Evolutionary conservation across 1,140 invertebrate species (phyloP).

Genomic region (Aethina tumida): DNA sequence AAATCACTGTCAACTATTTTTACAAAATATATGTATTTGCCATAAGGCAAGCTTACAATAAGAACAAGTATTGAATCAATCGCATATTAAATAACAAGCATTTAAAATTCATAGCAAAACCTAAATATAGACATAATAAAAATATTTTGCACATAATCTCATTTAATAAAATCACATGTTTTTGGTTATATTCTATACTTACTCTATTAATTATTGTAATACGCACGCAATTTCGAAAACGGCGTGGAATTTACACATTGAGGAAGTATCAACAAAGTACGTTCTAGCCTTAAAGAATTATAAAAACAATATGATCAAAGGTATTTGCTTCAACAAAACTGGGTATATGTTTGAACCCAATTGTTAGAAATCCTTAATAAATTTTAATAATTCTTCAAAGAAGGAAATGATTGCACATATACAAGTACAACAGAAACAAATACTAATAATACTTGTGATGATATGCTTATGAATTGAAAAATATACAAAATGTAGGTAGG

Average conservation of each 20-base stretch:
- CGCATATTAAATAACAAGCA: conserved; percentile 13
- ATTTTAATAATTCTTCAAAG: too few relatives aligned
- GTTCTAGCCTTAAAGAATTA: too few relatives aligned
- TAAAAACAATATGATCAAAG: neutral
- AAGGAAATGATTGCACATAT: neutral
- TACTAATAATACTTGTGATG: conserved; percentile 3
- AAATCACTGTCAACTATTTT: too few relatives aligned
- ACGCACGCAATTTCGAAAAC: conserved; percentile 1
- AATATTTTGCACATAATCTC: conserved; percentile 13
- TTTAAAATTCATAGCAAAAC: conserved; percentile 13
- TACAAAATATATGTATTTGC: too few relatives aligned
- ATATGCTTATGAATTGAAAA: conserved; percentile 8
- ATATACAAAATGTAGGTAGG: conserved; percentile 6
- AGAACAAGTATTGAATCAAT: too few relatives aligned
- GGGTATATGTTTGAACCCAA: neutral
- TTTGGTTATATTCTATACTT: conserved; percentile 8
- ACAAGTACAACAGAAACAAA: neutral
- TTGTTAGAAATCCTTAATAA: neutral
- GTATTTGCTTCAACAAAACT: neutral
- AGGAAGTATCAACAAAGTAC: too few relatives aligned
- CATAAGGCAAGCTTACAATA: too few relatives aligned
- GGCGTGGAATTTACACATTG: conserved; percentile 3
- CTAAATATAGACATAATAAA: conserved; percentile 11
- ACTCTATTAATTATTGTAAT: conserved; percentile 1
- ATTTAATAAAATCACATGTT: conserved; percentile 15